A percentile compares a stretch with the other conserved stretches of the same genome.
Evolutionary conservation across 1,140 invertebrate genomes (phyloP).

Genomic region (Theocolax elegans): DNA sequence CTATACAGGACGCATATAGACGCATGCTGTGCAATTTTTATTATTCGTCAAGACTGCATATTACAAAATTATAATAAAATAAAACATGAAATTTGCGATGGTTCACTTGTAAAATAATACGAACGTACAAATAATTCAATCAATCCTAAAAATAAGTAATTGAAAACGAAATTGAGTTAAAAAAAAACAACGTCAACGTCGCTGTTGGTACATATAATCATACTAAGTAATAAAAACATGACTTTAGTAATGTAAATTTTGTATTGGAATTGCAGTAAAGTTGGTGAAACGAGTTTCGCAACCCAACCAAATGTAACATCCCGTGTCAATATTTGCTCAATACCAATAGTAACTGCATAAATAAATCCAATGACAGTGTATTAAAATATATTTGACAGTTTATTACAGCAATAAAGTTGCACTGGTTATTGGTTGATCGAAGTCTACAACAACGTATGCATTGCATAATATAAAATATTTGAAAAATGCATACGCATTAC

Average conservation of each 20-base stretch:
- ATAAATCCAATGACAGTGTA: constrained; percentile 15
- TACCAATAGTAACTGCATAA: constrained; percentile 12
- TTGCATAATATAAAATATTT: too few species aligned
- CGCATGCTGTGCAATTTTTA: too few species aligned
- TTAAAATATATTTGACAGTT: constrained; percentile 2
- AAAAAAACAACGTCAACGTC: neutral
- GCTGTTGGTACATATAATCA: neutral
- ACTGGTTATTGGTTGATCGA: constrained; percentile 17
- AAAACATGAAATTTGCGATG: too few species aligned
- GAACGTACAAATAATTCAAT: neutral
- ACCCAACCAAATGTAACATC: neutral
- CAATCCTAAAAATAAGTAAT: neutral
- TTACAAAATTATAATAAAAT: too few species aligned
- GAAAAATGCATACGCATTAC: too few species aligned
- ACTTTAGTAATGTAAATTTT: constrained; percentile 4
- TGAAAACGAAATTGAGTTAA: neutral
- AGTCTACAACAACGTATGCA: too few species aligned
- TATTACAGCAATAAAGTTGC: constrained; percentile 14
- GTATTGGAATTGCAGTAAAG: neutral
- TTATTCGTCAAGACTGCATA: neutral
- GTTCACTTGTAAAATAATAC: too few species aligned
- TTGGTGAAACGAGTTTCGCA: constrained; percentile 13
- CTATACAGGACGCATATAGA: neutral
- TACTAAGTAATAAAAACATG: neutral
- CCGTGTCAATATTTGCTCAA: constrained; percentile 25